These are phyloP conservation scores for Phalacrocorax carbo DNA, from an alignment of 2,113 vertebrate genomes.

Conservation along the genomic window DNA sequence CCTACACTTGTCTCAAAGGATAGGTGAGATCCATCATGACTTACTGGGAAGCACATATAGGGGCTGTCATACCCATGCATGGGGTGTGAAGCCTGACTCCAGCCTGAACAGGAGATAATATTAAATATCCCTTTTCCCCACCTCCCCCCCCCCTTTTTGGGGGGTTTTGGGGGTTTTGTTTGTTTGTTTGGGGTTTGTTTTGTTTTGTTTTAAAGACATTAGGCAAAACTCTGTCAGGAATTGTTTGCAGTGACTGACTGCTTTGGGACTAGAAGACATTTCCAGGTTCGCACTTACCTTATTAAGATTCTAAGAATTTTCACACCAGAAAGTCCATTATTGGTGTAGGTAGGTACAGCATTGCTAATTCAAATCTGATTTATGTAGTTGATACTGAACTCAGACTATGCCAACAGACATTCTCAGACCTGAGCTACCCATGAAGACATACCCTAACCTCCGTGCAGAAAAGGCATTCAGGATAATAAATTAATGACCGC, in stretches of 20 bases:
- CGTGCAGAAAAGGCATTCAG: not conserved
- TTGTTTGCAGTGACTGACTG: not conserved
- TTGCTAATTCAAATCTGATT: not conserved
- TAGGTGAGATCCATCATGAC: fast-evolving
- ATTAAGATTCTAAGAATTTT: not conserved
- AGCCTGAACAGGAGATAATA: not conserved
- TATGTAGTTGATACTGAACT: not conserved
- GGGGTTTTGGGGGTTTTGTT: no score
- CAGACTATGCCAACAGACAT: not conserved
- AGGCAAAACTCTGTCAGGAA: not conserved
- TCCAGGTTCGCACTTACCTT: not conserved
- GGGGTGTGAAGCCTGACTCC: not conserved
- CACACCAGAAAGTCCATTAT: not conserved
- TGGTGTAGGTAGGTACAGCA: not conserved
- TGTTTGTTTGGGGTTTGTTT: no score
- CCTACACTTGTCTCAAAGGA: not conserved
- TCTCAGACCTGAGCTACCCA: not conserved
- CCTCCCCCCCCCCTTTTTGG: fast-evolving
- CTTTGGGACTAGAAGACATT: not conserved
- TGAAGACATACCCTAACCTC: not conserved
- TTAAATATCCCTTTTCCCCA: not conserved
- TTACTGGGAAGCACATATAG: not conserved
- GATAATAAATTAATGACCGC: not conserved
- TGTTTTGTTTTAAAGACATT: not conserved
- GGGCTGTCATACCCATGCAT: not conserved